Base-by-base conservation (phyloP, 1,140 invertebrate species). In the Pristionchus pacificus region DNA sequence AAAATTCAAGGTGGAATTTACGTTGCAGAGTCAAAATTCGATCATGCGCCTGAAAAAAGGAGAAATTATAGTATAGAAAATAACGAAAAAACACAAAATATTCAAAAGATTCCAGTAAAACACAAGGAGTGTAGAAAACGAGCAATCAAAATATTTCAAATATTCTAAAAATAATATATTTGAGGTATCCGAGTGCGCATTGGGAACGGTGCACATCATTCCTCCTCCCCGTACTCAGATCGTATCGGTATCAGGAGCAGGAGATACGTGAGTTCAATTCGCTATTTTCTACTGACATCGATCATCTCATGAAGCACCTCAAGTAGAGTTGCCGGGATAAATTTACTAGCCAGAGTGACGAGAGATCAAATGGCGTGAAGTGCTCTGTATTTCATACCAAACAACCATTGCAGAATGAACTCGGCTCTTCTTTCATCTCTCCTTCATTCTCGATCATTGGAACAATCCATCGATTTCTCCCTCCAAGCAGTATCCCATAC, bases 1-100 rank as follows among this genome's bases (percentile, higher is more conserved):
- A 49, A 49, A 49, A 49, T 49, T 49, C 38, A 49, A n/a, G n/a
- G n/a, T 49, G 38, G 38, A 19, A 49, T 49, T 49, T 49, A 49
- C 38, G 6, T 49, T 49, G 19, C 38, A 49, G 38, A n/a, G n/a
- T n/a, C n/a, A n/a, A n/a, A n/a, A n/a, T n/a, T n/a, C n/a, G n/a
- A n/a, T n/a, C n/a, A n/a, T n/a, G n/a, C n/a, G n/a, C n/a, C n/a
- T n/a, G n/a, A n/a, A n/a, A n/a, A n/a, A n/a, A n/a, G n/a, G n/a
- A n/a, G n/a, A n/a, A n/a, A n/a, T n/a, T n/a, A n/a, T n/a, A n/a
- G n/a, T n/a, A n/a, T n/a, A n/a, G 38, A 19, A 49, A 10, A 19
- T 49, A 19, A 49, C 6, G 6, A 49, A 6, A 49, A 49, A 6
- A 6, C 38, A 49, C 38, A 6, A 49, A 49, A 49, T 49, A 10